Evolutionary conservation across 2,113 vertebrate genomes (phyloP), one percentile per base, ranked within the genome.

Genomic region (Gymnocephalus cernua): DNA sequence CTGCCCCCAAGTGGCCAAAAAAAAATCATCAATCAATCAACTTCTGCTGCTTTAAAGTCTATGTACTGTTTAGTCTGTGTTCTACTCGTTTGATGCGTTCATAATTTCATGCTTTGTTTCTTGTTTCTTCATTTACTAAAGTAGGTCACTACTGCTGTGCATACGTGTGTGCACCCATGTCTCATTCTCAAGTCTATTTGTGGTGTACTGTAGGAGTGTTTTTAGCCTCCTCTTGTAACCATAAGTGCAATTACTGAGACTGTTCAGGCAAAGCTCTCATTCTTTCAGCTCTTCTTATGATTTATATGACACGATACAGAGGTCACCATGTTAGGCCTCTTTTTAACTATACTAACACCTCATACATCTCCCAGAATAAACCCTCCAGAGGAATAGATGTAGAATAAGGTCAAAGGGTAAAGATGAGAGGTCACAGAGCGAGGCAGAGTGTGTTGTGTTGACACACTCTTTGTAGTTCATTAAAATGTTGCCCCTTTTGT

Each of bases 281-380:
- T 80, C 58, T 73, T 79, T 19, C 44, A 58, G 18, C 35, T 64
- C 32, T 77, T 19, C 47, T 57, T 23, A 47, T 51, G 48, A 77
- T 88, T 87, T 83, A 35, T 53, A 73, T 50, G 45, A 68, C n/a
- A 23, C 11, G 15, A 25, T 12, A 32, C 65, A 78, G 32, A 85
- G 82, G 79, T 82, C 75, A 50, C 76, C 32, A 21, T 54, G 50
- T 48, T 51, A 29, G 45, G 47, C 58, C 53, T 71, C 25, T 47
- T 56, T 63, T 84, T 35, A 67, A 16, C 25, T 21, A 16, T 11
- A 64, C 19, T 56, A 58, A 84, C 79, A 25, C 19, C 21, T 70
- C 64, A 74, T 44, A 78, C 41, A 51, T 77, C 47, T 85, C 51
- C 69, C 71, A 51, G 58, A 86, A 78, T 75, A 18, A 80, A 79